phyloP scores from a whole-genome alignment of 37 sponge, comb jelly and placozoan species.

The Mnemiopsis leidyi region DNA sequence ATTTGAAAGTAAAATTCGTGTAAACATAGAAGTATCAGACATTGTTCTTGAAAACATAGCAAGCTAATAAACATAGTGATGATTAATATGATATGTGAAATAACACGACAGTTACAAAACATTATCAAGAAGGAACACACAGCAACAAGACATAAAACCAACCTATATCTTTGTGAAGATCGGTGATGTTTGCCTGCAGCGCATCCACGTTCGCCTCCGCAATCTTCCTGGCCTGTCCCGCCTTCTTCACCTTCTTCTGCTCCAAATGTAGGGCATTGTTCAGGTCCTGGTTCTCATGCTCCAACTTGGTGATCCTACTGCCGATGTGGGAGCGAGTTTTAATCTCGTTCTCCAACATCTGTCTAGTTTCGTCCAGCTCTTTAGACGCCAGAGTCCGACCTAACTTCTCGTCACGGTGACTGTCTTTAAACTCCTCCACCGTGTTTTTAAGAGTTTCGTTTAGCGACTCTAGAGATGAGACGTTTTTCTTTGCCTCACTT shows the following conservation, averaged over 20 bases:
- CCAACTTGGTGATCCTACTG: conserved; percentile 7
- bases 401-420: conserved; percentile 13
- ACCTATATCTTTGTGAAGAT: conserved; percentile 62
- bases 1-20: too few species aligned
- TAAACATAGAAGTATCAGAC: too few species aligned
- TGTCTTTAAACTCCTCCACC: conserved; percentile 44
- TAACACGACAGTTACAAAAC: too few species aligned
- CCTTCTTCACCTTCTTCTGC: conserved; percentile 60
- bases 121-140: too few species aligned
- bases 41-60: too few species aligned
- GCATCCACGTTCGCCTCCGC: conserved; percentile 34
- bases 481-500: conserved; percentile 40
- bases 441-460: conserved; percentile 46
- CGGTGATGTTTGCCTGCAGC: conserved; percentile 23
- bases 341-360: conserved; percentile 61
- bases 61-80: too few species aligned
- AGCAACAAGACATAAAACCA: too few species aligned
- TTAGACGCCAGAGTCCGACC: conserved; percentile 51
- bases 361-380: conserved; percentile 48
- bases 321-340: conserved; percentile 63
- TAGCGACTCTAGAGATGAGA: conserved; percentile 17
- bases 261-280: conserved; percentile 15
- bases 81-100: too few species aligned
- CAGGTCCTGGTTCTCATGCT: conserved; percentile 46
- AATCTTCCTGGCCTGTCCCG: background rate